phyloP scores from a whole-genome alignment of 2,797 vertebrate species.

The Danio choprae region DNA sequence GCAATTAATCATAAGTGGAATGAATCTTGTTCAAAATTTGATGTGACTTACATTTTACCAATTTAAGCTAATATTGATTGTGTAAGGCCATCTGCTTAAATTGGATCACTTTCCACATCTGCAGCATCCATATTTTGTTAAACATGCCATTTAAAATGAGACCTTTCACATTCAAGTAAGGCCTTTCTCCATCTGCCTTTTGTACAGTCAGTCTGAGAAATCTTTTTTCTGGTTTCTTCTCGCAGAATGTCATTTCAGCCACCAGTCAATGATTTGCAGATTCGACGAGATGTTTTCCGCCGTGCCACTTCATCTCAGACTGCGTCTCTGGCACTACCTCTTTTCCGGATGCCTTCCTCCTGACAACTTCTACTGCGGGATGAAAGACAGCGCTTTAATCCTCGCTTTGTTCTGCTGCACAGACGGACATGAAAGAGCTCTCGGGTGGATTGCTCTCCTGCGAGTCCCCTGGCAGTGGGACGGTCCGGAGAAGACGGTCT shows the following conservation, averaged over 20 bases:
- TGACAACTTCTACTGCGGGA: slow-evolving; percentile 67
- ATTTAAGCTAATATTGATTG: neutral
- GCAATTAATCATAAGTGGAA: neutral
- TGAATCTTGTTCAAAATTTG: neutral
- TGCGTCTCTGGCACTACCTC: slow-evolving; percentile 22
- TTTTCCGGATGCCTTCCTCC: slow-evolving; percentile 61
- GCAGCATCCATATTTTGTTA: neutral
- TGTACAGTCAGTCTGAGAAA: slow-evolving; percentile 48
- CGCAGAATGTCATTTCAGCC: slow-evolving; percentile 63
- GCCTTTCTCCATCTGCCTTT: neutral
- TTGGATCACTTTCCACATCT: neutral
- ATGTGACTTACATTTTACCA: no score
- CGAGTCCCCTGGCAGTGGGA: slow-evolving; percentile 71
- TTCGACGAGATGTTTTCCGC: slow-evolving; percentile 52
- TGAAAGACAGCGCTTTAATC: slow-evolving; percentile 80
- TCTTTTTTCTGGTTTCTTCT: slow-evolving; percentile 61
- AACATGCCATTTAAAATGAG: neutral
- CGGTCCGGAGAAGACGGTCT: slow-evolving; percentile 75
- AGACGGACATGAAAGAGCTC: slow-evolving; percentile 86
- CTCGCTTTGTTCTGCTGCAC: slow-evolving; percentile 85
- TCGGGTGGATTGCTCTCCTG: slow-evolving; percentile 80
- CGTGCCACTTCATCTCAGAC: slow-evolving; percentile 47
- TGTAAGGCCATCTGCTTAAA: neutral
- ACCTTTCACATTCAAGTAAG: slow-evolving; percentile 13
- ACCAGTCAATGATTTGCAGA: slow-evolving; percentile 63